These are phyloP conservation scores for Scaptomyza montana DNA, from an alignment of 1,140 invertebrate species.

Conservation along the genomic window DNA sequence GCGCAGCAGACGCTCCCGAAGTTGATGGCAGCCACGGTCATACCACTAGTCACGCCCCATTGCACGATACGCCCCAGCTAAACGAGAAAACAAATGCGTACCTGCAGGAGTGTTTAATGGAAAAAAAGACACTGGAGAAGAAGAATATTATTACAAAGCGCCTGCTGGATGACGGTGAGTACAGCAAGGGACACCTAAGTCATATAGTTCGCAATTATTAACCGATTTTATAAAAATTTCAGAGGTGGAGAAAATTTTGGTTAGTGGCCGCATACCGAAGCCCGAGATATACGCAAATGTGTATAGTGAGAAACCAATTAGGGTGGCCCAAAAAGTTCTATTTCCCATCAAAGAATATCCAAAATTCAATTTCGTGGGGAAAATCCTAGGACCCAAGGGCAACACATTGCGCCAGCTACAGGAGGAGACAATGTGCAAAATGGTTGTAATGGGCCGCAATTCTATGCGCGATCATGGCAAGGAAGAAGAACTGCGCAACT, in stretches of 20 bases:
- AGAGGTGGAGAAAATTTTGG: constrained; percentile 88
- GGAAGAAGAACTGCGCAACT: constrained; percentile 94
- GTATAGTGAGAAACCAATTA: constrained; percentile 93
- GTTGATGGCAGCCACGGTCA: constrained; percentile 64
- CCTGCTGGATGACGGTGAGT: constrained; percentile 70
- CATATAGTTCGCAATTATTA: constrained; percentile 13
- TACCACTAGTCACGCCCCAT: constrained; percentile 58
- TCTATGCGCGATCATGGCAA: constrained; percentile 97
- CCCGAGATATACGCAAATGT: constrained; percentile 91
- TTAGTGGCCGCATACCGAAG: constrained; percentile 85
- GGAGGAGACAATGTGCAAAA: constrained; percentile 97
- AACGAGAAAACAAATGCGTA: constrained; percentile 81
- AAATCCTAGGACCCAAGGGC: constrained; percentile 96
- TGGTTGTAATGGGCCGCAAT: constrained; percentile 96
- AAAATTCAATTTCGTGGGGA: constrained; percentile 97
- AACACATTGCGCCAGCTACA: constrained; percentile 96
- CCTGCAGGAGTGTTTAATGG: constrained; percentile 74
- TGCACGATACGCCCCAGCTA: constrained; percentile 72
- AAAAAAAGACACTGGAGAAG: constrained; percentile 79
- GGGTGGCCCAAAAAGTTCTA: constrained; percentile 92
- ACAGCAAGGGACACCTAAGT: constrained; percentile 7
- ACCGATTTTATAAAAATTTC: constrained; percentile 64
- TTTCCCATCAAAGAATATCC: constrained; percentile 94
- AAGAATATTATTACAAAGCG: constrained; percentile 75
- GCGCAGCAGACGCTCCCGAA: constrained; percentile 59